A percentile compares a stretch with the other conserved stretches of the same genome.
Evolutionary conservation across 2,797 vertebrate species (phyloP).

Genomic region (Botia kubotai): DNA sequence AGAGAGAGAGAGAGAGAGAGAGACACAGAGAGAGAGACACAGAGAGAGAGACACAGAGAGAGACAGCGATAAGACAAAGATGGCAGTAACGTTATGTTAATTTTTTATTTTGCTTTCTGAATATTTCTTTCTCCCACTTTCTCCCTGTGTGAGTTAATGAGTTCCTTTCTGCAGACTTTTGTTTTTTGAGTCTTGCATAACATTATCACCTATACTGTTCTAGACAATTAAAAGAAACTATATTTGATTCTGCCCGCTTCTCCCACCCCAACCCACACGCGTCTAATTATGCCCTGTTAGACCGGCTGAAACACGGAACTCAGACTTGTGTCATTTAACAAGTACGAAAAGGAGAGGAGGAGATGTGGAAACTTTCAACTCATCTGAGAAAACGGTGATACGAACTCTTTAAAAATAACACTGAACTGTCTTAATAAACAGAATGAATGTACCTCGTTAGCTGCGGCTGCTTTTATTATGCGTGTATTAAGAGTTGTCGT

Average conservation of each 20-base stretch:
- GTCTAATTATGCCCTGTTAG: conserved; percentile 23
- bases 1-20: neutral
- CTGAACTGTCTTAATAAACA: neutral
- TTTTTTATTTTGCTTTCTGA: neutral
- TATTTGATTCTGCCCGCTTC: neutral
- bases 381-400: neutral
- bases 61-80: neutral
- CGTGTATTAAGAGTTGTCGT: neutral
- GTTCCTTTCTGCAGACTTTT: neutral
- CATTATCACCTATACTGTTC: conserved; percentile 17
- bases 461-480: neutral
- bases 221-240: conserved; percentile 15
- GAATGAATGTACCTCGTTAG: neutral
- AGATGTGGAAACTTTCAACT: neutral
- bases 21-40: neutral
- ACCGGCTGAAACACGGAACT: neutral
- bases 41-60: neutral
- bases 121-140: neutral
- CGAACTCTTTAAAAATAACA: neutral
- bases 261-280: neutral
- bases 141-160: neutral
- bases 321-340: neutral
- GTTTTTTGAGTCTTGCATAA: neutral
- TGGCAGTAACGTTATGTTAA: neutral
- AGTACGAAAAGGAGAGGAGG: neutral